Evolutionary conservation across 2,113 vertebrate genomes (phyloP), one percentile per base, ranked within the genome.

Genomic region (Spea multiplicata): DNA sequence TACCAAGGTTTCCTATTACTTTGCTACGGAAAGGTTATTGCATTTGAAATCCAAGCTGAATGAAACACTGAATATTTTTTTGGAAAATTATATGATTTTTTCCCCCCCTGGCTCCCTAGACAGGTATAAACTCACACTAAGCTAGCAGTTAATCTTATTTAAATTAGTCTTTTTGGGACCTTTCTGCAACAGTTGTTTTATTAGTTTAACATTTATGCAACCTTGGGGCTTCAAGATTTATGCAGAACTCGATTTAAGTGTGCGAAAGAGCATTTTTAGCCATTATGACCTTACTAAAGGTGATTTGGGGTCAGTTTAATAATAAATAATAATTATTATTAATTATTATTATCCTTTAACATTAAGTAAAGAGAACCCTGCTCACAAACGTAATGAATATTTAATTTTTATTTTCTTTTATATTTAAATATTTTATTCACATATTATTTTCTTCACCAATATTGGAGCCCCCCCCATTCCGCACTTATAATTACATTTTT

Each of bases 91-190:
- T 57, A 67, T 74, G 71, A 80, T 80, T 45, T 74, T 71, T 61
- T 68, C 67, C 65, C 59, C 71, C 78, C 14, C 50, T 49, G 57
- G 73, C 78, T 80, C 71, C 78, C 78, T 8, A 46, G 71, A 68
- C 53, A 72, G 65, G 61, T 49, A 45, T 80, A 80, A 80, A 74
- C 64, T 80, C 64, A 61, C 78, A 59, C 71, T 74, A 52, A 74
- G 66, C 71, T 49, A 80, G 71, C 78, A 80, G 72, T 80, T 80
- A 80, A 80, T 80, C 71, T 80, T 68, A 73, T 69, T 73, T 80
- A 80, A 80, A 80, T 80, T 48, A 80, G 78, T 74, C 78, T 80
- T 74, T 80, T 80, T 74, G 78, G 78, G 78, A 80, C 71, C 62
- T 74, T 80, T 80, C 78, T 74, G 72, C 78, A 80, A 73, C 64